These are phyloP conservation scores for Corythornis vintsioides DNA, from an alignment of 2,113 vertebrate species.

Conservation along the genomic window DNA sequence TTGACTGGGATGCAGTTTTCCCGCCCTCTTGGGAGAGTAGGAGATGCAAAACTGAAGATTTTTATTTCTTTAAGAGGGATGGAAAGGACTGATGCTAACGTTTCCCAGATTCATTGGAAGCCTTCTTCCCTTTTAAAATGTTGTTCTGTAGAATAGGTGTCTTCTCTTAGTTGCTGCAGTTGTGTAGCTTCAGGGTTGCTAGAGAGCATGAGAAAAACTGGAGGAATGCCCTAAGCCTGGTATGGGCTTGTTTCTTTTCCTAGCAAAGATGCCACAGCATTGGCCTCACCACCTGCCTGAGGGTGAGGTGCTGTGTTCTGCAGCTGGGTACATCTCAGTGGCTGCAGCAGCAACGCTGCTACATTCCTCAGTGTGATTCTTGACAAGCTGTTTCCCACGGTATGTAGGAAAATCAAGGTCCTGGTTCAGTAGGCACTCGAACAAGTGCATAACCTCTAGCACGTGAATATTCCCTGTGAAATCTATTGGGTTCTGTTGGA, in stretches of 20 bases:
- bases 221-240: not conserved
- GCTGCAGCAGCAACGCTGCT: not conserved
- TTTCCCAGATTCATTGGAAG: not conserved
- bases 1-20: not conserved
- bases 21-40: not conserved
- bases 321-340: not conserved
- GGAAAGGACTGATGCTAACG: not conserved
- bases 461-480: conserved; percentile 61
- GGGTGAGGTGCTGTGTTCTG: not conserved
- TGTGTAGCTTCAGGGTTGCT: not conserved
- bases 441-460: conserved; percentile 38
- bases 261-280: not conserved
- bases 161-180: not conserved
- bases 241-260: not conserved
- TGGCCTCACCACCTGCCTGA: not conserved
- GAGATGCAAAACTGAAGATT: not conserved
- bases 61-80: not conserved
- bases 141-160: not conserved
- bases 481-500: conserved; percentile 48
- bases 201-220: not conserved
- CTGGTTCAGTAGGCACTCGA: not conserved
- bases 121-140: not conserved
- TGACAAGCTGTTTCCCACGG: conserved; percentile 17
- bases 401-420: conserved; percentile 4
- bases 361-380: not conserved